phyloP scores from a whole-genome alignment of 2,113 vertebrate species.

The Ammospiza nelsoni region DNA sequence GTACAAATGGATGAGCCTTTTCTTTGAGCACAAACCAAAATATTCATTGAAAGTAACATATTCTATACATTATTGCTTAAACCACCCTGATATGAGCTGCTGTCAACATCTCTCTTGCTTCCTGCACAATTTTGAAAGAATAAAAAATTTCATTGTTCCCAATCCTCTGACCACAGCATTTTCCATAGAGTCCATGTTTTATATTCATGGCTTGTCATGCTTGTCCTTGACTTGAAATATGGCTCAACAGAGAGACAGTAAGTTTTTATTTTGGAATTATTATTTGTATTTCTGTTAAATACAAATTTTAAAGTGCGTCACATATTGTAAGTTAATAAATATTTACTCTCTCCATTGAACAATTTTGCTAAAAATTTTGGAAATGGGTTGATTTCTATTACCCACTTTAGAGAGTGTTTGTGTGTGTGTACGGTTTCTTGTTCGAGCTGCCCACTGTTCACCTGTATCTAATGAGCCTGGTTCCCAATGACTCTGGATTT shows the following conservation, averaged over 20 bases:
- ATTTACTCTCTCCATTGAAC: not conserved
- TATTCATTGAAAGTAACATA: not conserved
- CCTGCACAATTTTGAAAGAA: not conserved
- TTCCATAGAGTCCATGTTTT: not conserved
- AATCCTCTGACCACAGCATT: not conserved
- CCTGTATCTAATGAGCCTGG: not conserved
- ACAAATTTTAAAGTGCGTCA: not conserved
- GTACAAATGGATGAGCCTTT: not conserved
- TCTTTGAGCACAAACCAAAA: not conserved
- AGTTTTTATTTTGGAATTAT: not conserved
- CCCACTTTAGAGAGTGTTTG: not conserved
- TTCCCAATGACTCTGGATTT: not conserved
- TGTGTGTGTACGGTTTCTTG: not conserved
- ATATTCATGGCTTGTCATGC: not conserved
- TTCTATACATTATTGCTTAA: not conserved
- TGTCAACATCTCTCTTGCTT: not conserved
- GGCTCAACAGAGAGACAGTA: not conserved
- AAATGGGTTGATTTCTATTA: not conserved
- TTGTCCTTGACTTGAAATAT: not conserved
- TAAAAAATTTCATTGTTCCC: not conserved
- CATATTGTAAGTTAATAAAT: not conserved
- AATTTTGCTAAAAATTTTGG: not conserved
- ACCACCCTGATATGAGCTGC: not conserved
- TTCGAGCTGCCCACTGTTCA: not conserved
- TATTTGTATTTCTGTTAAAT: not conserved